Conservation (phyloP, 2,888 invertebrate species). For the Andricus curvator region DNA sequence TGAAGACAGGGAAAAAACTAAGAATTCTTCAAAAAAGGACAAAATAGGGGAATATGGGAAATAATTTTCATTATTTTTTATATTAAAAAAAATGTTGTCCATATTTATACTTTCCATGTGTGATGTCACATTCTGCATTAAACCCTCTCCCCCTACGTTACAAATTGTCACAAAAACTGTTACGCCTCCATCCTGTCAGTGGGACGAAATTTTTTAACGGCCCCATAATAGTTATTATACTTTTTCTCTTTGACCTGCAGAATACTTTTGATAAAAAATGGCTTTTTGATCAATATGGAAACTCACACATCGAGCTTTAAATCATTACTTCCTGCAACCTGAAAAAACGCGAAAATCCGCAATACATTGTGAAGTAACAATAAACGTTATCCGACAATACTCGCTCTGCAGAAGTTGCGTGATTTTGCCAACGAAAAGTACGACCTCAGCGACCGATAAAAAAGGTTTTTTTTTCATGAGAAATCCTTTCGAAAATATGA, state of each 20-base stretch:
- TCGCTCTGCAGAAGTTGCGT: background rate
- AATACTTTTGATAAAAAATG: background rate
- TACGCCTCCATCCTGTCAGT: too few species aligned
- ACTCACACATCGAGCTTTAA: background rate
- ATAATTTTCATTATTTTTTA: too few species aligned
- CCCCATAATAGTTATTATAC: too few species aligned
- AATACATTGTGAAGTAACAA: conserved; percentile 25
- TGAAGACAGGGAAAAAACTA: too few species aligned
- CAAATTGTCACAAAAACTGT: too few species aligned
- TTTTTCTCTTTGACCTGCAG: background rate
- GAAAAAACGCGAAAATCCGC: conserved; percentile 13
- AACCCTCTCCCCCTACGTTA: too few species aligned
- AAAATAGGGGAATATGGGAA: too few species aligned
- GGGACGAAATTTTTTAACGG: too few species aligned
- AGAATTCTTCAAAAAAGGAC: too few species aligned
- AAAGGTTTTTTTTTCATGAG: conserved; percentile 27
- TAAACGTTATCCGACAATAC: conserved; percentile 24
- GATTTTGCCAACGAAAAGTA: conserved; percentile 7
- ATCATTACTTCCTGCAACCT: background rate
- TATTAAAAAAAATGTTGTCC: too few species aligned
- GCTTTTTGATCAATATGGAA: background rate
- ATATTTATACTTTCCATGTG: too few species aligned
- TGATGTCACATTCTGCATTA: too few species aligned
- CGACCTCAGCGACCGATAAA: conserved; percentile 13
- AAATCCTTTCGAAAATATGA: conserved; percentile 55